Conservation (phyloP, 1,140 invertebrate species). For the Drosophila tani region DNA sequence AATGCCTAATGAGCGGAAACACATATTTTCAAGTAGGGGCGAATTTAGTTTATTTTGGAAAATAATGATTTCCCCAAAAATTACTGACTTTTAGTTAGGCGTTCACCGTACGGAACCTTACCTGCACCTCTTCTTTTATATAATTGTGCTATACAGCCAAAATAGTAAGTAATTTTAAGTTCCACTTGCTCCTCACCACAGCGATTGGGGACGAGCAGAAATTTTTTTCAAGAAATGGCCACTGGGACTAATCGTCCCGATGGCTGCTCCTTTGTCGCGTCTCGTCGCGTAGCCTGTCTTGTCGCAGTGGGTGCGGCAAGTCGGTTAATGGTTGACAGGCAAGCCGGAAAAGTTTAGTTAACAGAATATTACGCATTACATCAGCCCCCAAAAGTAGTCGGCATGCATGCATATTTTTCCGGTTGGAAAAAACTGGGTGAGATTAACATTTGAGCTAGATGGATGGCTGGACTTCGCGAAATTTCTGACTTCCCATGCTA, state of each 20-base stretch:
- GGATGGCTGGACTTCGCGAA: slow-evolving; percentile 10
- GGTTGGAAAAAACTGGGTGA: neutral
- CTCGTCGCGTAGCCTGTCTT: slow-evolving; percentile 4
- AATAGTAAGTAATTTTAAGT: slow-evolving; percentile 38
- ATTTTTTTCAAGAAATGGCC: slow-evolving; percentile 26
- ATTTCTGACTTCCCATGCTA: neutral
- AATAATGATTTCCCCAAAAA: slow-evolving; percentile 7
- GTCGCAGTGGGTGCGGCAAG: slow-evolving; percentile 49
- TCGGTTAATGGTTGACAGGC: slow-evolving; percentile 16
- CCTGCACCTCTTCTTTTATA: neutral
- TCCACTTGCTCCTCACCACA: neutral
- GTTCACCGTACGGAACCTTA: neutral
- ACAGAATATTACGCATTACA: slow-evolving; percentile 64
- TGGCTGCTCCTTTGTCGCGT: slow-evolving; percentile 2
- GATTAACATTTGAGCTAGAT: neutral
- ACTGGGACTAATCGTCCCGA: slow-evolving; percentile 68
- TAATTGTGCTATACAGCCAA: neutral
- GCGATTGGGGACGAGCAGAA: slow-evolving; percentile 32
- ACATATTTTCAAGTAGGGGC: neutral
- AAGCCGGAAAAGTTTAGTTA: slow-evolving; percentile 67
- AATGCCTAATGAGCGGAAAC: slow-evolving; percentile 14
- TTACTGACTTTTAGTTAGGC: slow-evolving; percentile 4
- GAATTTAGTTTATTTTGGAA: neutral
- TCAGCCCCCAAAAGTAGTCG: slow-evolving; percentile 65
- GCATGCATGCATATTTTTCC: slow-evolving; percentile 34